Evolutionary conservation across 2,113 vertebrate species (phyloP).

Genomic region (Mustela lutreola): DNA sequence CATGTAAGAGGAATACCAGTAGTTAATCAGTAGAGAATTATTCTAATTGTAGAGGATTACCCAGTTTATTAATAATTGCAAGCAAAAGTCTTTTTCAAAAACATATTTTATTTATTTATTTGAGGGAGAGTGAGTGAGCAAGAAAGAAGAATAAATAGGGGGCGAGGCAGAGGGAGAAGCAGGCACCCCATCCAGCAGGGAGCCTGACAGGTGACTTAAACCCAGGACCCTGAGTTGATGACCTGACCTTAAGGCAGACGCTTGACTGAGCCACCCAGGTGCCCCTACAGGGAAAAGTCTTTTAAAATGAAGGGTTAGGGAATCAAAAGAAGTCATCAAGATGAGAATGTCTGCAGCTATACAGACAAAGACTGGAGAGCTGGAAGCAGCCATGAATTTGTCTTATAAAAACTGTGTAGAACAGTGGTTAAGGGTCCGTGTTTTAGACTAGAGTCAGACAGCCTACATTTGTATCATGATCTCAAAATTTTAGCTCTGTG

Average conservation of each 20-base stretch:
- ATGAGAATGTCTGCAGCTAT: neutral
- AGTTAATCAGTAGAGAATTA: neutral
- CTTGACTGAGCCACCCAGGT: neutral
- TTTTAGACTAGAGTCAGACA: neutral
- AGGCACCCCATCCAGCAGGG: too few relatives aligned
- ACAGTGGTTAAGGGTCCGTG: too few relatives aligned
- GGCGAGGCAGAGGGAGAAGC: neutral
- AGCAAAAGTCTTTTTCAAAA: neutral
- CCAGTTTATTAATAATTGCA: neutral
- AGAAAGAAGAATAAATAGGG: neutral
- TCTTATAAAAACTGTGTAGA: neutral
- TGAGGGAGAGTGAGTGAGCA: neutral
- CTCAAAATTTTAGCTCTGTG: neutral
- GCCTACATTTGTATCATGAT: neutral
- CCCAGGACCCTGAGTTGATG: neutral
- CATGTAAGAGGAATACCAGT: neutral
- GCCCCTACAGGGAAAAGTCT: neutral
- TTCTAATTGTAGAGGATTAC: neutral
- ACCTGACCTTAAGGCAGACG: neutral
- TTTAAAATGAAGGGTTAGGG: constrained; percentile 1
- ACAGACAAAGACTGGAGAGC: accelerated
- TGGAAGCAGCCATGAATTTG: neutral
- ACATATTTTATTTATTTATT: neutral
- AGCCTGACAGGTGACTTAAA: neutral
- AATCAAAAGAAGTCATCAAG: neutral